Conservation (phyloP, 2,888 invertebrate genomes). For the Dryococelus australis region DNA sequence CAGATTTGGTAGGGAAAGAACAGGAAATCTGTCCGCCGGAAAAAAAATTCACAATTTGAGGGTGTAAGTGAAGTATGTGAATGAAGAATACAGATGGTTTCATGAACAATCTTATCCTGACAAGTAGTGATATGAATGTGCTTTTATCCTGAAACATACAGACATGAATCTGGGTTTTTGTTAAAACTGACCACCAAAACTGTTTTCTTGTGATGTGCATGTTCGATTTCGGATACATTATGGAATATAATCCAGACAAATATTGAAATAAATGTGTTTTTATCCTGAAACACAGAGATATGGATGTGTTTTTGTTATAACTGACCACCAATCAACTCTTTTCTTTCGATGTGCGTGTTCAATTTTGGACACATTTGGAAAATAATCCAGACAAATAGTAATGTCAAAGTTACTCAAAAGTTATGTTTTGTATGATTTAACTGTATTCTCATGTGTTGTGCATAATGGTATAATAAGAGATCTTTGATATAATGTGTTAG, state of each 20-base stretch:
- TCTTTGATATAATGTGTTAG: too few relatives aligned
- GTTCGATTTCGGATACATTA: not conserved
- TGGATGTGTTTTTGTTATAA: not conserved
- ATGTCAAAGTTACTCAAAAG: too few relatives aligned
- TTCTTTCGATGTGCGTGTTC: not conserved
- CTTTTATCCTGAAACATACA: too few relatives aligned
- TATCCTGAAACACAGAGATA: not conserved
- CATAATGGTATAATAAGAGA: too few relatives aligned
- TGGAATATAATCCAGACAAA: not conserved
- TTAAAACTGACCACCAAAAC: not conserved
- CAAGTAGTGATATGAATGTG: too few relatives aligned
- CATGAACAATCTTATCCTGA: not conserved
- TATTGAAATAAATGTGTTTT: too few relatives aligned
- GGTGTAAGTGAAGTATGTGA: not conserved
- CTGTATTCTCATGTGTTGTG: too few relatives aligned
- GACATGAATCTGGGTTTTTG: not conserved
- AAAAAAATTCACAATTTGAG: not conserved
- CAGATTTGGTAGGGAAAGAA: not conserved
- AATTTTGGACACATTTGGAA: not conserved
- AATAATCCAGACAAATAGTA: not conserved
- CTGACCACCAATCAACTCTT: not conserved
- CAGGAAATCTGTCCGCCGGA: not conserved
- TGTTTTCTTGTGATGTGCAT: not conserved
- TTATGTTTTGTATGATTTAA: too few relatives aligned
- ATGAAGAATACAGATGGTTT: not conserved